Conservation (phyloP, 2,113 vertebrate genomes). For the Zonotrichia leucophrys region DNA sequence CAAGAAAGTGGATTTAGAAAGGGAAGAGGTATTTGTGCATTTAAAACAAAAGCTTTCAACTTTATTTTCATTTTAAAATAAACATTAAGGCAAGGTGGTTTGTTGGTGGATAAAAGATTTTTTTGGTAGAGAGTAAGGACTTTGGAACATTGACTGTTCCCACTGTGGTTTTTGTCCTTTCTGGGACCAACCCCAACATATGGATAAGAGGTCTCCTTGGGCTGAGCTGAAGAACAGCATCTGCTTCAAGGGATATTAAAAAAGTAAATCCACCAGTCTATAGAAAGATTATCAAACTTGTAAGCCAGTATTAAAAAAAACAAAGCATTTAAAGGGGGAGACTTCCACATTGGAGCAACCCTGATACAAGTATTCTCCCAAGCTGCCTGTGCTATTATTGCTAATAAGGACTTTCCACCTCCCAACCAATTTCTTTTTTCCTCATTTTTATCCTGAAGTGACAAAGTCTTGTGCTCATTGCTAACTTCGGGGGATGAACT, state of each 20-base stretch:
- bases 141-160: constrained; percentile 10
- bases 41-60: constrained; percentile 69
- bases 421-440: not conserved
- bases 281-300: constrained; percentile 40
- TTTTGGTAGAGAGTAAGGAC: constrained; percentile 67
- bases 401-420: constrained; percentile 42
- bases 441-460: constrained; percentile 29
- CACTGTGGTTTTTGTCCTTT: constrained; percentile 20
- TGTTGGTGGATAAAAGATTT: constrained; percentile 54
- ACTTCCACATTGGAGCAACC: constrained; percentile 32
- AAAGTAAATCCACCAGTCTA: constrained; percentile 50
- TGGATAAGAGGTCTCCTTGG: not conserved
- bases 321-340: constrained; percentile 45
- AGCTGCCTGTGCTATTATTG: constrained; percentile 59
- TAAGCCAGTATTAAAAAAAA: constrained; percentile 10
- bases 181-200: constrained; percentile 6
- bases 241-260: constrained; percentile 34
- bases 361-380: constrained; percentile 19
- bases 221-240: constrained; percentile 48
- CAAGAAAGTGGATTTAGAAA: constrained; percentile 25
- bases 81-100: constrained; percentile 73
- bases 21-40: constrained; percentile 71
- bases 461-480: constrained; percentile 61
- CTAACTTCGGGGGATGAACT: not conserved
- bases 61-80: constrained; percentile 64